These are phyloP conservation scores for Ormyrus thymus DNA, from an alignment of 2,888 invertebrate genomes.

Conservation along the genomic window DNA sequence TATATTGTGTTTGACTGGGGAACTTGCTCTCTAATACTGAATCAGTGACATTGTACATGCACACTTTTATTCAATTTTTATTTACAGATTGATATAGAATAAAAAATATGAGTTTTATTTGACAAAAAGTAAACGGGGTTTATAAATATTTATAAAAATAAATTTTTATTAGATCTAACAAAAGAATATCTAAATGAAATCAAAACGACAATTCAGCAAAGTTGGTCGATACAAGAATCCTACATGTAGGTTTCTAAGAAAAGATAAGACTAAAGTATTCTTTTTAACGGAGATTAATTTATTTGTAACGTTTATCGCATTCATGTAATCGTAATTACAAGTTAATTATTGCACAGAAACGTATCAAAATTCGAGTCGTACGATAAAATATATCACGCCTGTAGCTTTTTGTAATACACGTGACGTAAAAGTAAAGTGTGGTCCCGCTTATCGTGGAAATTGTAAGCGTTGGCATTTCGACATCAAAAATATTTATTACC, in stretches of 20 bases:
- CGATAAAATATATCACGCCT: neutral
- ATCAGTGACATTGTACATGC: too few species aligned
- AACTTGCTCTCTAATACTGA: neutral
- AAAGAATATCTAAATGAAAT: too few species aligned
- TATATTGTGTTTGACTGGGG: neutral
- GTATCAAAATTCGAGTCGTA: too few species aligned
- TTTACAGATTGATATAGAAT: too few species aligned
- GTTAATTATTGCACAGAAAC: neutral
- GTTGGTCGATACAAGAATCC: too few species aligned
- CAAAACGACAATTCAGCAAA: too few species aligned
- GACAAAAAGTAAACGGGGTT: too few species aligned
- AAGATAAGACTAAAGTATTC: neutral
- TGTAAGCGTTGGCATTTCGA: neutral
- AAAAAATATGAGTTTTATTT: too few species aligned
- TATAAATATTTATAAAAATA: too few species aligned
- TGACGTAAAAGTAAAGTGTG: neutral
- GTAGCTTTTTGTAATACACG: neutral
- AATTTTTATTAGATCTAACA: too few species aligned
- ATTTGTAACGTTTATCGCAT: neutral
- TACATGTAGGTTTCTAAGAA: neutral
- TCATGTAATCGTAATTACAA: neutral
- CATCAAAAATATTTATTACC: slow-evolving; percentile 22
- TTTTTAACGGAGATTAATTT: neutral
- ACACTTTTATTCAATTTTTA: too few species aligned
- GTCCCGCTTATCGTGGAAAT: neutral